Percentiles rank a stretch among this genome's conserved stretches.
These are phyloP conservation scores for Microdon myrmicae DNA, from an alignment of 2,888 invertebrate genomes.

Conservation along the genomic window DNA sequence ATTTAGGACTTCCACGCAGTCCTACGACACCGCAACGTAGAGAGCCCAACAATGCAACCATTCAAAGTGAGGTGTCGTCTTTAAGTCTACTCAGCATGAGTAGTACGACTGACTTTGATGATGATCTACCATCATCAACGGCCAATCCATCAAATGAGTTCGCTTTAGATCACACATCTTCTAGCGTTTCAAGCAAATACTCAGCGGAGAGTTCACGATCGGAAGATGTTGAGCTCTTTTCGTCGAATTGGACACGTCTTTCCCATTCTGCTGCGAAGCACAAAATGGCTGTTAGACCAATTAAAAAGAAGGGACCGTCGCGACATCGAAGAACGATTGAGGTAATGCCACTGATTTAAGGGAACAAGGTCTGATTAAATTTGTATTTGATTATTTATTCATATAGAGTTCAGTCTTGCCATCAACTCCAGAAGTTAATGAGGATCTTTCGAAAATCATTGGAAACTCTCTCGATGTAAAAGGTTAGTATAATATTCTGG, in stretches of 20 bases:
- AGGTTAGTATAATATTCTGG: slow-evolving; percentile 39
- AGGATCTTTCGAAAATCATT: slow-evolving; percentile 75
- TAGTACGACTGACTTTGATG: slow-evolving; percentile 81
- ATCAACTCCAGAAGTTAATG: slow-evolving; percentile 81
- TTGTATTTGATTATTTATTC: slow-evolving; percentile 7
- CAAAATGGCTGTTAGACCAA: slow-evolving; percentile 81
- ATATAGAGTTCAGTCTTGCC: slow-evolving; percentile 71
- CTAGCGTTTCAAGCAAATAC: slow-evolving; percentile 40
- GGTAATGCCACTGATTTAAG: slow-evolving; percentile 61
- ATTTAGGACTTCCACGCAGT: slow-evolving; percentile 79
- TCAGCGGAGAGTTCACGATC: slow-evolving; percentile 44
- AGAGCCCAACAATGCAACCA: slow-evolving; percentile 61
- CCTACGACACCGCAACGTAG: slow-evolving; percentile 76
- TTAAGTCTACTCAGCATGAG: slow-evolving; percentile 76
- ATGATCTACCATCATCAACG: slow-evolving; percentile 60
- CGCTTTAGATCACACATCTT: slow-evolving; percentile 48
- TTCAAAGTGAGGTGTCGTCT: slow-evolving; percentile 68
- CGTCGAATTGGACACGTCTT: slow-evolving; percentile 68
- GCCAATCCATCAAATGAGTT: slow-evolving; percentile 50
- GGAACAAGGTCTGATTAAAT: not conserved
- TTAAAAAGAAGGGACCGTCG: slow-evolving; percentile 79
- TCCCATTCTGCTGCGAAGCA: slow-evolving; percentile 84
- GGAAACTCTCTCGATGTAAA: slow-evolving; percentile 70
- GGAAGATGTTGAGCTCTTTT: slow-evolving; percentile 62
- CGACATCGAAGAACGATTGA: slow-evolving; percentile 72